Percentiles rank a stretch among this genome's conserved stretches.
Conservation (phyloP, 2,888 invertebrate genomes). For the Choristoneura rosaceana region DNA sequence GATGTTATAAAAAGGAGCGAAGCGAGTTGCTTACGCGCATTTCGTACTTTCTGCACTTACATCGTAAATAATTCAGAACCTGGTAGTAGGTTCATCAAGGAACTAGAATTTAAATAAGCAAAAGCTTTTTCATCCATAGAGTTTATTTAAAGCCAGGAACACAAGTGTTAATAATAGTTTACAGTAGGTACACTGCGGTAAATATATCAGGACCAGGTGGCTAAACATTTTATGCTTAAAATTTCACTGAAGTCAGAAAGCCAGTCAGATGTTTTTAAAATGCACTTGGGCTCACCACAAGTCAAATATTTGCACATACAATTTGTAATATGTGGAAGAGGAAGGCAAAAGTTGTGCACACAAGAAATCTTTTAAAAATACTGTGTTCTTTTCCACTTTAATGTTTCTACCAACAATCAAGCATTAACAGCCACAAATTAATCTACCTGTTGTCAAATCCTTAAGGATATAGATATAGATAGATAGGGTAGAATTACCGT, state of each 20-base stretch:
- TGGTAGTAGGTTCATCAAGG: background rate
- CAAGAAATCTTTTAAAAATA: background rate
- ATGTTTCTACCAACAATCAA: background rate
- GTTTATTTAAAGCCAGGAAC: slow-evolving; percentile 82
- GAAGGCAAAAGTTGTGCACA: slow-evolving; percentile 22
- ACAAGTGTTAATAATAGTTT: slow-evolving; percentile 70
- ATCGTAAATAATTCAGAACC: background rate
- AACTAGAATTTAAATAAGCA: slow-evolving; percentile 36
- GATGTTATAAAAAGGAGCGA: too few species aligned
- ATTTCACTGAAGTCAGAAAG: slow-evolving; percentile 20
- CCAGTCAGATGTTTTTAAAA: background rate
- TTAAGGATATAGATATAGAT: too few species aligned
- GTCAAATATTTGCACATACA: background rate
- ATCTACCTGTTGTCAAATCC: too few species aligned
- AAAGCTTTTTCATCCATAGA: slow-evolving; percentile 56
- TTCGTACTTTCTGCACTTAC: too few species aligned
- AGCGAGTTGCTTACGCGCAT: too few species aligned
- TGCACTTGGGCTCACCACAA: slow-evolving; percentile 17
- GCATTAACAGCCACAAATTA: too few species aligned
- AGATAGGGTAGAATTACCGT: too few species aligned
- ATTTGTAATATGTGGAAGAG: background rate
- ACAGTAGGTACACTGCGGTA: slow-evolving; percentile 53
- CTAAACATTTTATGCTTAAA: slow-evolving; percentile 15
- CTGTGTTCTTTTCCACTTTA: background rate
- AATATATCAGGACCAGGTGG: slow-evolving; percentile 42